phyloP scores from a whole-genome alignment of 2,888 invertebrate genomes.

The Blastobasis lacticolella region DNA sequence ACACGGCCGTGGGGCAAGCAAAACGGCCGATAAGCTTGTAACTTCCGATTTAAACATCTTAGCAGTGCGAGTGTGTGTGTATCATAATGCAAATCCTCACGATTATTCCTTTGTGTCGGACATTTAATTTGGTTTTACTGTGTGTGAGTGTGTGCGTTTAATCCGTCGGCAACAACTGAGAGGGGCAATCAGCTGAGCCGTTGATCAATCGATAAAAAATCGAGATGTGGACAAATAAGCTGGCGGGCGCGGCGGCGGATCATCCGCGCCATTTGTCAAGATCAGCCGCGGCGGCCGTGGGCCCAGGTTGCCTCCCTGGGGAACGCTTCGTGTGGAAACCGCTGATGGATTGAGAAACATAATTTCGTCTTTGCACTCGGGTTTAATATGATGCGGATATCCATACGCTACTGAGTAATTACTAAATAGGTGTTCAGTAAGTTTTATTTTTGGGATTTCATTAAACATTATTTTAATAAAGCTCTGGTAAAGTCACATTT shows the following conservation, averaged over 20 bases:
- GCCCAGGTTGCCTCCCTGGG: slow-evolving; percentile 15
- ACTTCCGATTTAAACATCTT: slow-evolving; percentile 7
- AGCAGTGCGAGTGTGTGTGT: slow-evolving; percentile 27
- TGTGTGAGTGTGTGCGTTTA: slow-evolving; percentile 28
- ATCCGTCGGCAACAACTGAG: slow-evolving; percentile 69
- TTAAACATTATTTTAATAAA: no score
- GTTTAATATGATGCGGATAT: no score
- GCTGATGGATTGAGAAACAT: slow-evolving; percentile 4
- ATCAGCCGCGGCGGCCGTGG: slow-evolving; percentile 46
- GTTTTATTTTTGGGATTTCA: no score
- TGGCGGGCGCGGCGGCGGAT: slow-evolving; percentile 48
- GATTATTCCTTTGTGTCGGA: slow-evolving; percentile 51
- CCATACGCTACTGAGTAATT: no score
- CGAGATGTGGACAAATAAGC: slow-evolving; percentile 56
- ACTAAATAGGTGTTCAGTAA: no score
- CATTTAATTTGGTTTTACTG: slow-evolving; percentile 40
- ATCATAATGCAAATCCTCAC: slow-evolving; percentile 51
- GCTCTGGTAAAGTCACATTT: no score
- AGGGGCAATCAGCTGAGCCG: slow-evolving; percentile 67
- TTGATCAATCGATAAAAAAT: slow-evolving; percentile 72
- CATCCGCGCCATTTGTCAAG: slow-evolving; percentile 70
- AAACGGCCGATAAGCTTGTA: not conserved
- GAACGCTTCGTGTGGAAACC: not conserved
- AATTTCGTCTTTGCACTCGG: not conserved
- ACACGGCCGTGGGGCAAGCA: not conserved